Conservation (phyloP, 2,113 vertebrate genomes). For the Dolichallabes microphthalmus region DNA sequence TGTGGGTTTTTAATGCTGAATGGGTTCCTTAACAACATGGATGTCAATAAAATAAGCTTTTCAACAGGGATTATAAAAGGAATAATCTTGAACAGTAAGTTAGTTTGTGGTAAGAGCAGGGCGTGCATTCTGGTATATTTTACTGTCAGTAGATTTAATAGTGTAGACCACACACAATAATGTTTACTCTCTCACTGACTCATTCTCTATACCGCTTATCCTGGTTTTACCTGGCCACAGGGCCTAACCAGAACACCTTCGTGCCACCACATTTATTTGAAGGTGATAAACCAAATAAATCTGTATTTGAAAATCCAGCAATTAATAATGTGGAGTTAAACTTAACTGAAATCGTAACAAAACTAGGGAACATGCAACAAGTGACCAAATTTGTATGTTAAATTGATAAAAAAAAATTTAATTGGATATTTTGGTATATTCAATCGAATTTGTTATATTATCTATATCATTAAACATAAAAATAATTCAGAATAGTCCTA, state of each 20-base stretch:
- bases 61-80: neutral
- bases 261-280: no score
- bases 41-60: neutral
- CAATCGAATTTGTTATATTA: no score
- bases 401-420: no score
- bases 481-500: neutral
- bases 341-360: neutral
- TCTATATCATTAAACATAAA: neutral
- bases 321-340: neutral
- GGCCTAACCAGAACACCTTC: no score
- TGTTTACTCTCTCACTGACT: no score
- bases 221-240: no score
- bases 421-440: no score
- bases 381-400: neutral
- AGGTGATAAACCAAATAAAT: no score
- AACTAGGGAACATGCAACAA: neutral
- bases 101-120: neutral
- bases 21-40: neutral
- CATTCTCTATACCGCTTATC: no score
- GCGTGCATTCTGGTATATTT: no score
- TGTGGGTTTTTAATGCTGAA: neutral
- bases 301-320: neutral
- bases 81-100: neutral
- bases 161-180: no score
- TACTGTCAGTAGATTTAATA: no score